Base-by-base conservation (phyloP, 2,797 vertebrate species). In the Falco naumanni region DNA sequence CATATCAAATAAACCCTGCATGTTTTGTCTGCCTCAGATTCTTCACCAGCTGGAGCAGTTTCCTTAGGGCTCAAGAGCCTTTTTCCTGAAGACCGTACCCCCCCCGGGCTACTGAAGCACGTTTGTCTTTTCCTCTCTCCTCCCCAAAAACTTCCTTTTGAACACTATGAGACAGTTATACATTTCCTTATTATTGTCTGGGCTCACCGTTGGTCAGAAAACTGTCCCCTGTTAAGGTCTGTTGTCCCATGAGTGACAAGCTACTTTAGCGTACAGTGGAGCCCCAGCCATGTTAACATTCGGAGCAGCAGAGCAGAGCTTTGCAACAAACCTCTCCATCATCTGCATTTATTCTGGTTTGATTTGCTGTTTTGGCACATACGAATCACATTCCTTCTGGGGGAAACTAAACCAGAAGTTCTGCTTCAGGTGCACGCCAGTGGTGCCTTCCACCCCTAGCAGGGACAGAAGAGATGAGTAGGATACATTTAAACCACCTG, bases 61-160 rank as follows among this genome's bases (percentile, higher is more conserved):
- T 95, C 82, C 89, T 95, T 65, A 78, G 31, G 56, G 59, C 85
- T 91, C 57, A n/a, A 82, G 87, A 79, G 48, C 13, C 76, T 70
- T 89, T 47, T 93, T 87, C 71, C 89, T 83, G 71, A 80, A 79
- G 81, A 78, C 48, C 0, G 0, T 33, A 26, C 71, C 57, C 86
- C 22, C 15, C 20, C 63, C 31, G 26, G 41, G 59, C 70, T 76
- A 41, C 78, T 39, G 75, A 90, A 89, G 48, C 43, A 37, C 50
- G 51, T 50, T 51, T 81, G 57, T 75, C 69, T 90, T 47, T 94
- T 97, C 82, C 69, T 90, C n/a, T 91, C 76, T 90, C 87, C 89
- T 89, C 64, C 61, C 75, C 74, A 57, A 80, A 94, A 97, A 59
- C 89, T 93, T 96, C 92, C 90, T 97, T 92, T 94, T 63, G 68